Percentiles rank a stretch among this genome's conserved stretches.
phyloP scores from a whole-genome alignment of 1,140 invertebrate species.

The Anastatus disparis region DNA sequence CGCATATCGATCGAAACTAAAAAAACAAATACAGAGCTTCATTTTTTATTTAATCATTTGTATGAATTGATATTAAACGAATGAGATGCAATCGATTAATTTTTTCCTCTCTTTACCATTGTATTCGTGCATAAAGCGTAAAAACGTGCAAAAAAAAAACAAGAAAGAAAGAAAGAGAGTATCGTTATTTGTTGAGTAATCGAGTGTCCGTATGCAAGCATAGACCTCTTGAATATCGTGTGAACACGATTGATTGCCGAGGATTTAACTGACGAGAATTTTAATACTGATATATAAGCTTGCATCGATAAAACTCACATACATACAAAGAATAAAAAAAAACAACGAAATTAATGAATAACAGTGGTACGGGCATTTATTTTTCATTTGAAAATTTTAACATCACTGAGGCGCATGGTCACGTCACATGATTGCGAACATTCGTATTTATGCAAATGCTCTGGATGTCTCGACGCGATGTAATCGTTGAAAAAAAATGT shows the following conservation, averaged over 20 bases:
- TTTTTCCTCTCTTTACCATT: too few relatives aligned
- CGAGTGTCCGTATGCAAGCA: neutral
- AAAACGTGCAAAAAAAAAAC: neutral
- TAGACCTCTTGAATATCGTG: neutral
- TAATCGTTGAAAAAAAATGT: too few relatives aligned
- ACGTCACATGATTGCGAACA: neutral
- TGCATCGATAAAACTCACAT: neutral
- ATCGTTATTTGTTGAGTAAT: neutral
- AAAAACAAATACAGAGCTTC: too few relatives aligned
- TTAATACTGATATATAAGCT: neutral
- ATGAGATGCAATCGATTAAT: too few relatives aligned
- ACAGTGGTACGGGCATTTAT: neutral
- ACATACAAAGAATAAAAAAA: neutral
- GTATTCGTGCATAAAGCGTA: too few relatives aligned
- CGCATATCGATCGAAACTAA: too few relatives aligned
- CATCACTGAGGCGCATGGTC: neutral
- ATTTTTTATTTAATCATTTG: too few relatives aligned
- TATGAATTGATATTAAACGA: too few relatives aligned
- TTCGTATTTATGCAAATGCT: too few relatives aligned
- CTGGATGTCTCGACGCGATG: too few relatives aligned
- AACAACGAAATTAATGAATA: neutral
- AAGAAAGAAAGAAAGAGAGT: neutral
- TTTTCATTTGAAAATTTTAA: slow-evolving; percentile 1
- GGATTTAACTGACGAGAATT: slow-evolving; percentile 13
- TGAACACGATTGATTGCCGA: neutral